Conservation (phyloP, 2,888 invertebrate species). For the Drosophila helvetica region DNA sequence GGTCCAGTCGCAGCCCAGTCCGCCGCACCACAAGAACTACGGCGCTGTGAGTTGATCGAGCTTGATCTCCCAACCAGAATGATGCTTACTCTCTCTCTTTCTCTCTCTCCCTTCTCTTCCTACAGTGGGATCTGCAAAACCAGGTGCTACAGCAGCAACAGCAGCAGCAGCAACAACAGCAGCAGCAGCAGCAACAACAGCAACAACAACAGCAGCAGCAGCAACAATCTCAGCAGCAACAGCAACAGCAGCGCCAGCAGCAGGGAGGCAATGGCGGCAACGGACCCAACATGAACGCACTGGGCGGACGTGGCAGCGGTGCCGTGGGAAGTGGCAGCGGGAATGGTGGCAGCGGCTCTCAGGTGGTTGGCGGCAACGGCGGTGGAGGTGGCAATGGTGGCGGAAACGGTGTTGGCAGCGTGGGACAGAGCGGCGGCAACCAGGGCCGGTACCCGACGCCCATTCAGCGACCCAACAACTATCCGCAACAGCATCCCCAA, state of each 20-base stretch:
- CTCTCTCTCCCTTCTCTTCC: constrained; percentile 1
- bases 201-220: constrained; percentile 84
- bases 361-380: constrained; percentile 48
- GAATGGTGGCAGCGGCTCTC: constrained; percentile 52
- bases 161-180: constrained; percentile 82
- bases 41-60: constrained; percentile 79
- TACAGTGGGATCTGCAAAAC: constrained; percentile 83
- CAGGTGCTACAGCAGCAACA: constrained; percentile 84
- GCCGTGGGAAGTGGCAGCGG: constrained; percentile 61
- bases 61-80: not conserved
- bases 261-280: constrained; percentile 66
- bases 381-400: constrained; percentile 54
- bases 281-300: constrained; percentile 66
- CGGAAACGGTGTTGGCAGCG: constrained; percentile 72
- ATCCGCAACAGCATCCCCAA: constrained; percentile 81
- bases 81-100: not conserved
- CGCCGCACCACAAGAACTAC: constrained; percentile 84
- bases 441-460: constrained; percentile 83
- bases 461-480: constrained; percentile 83
- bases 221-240: constrained; percentile 68
- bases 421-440: constrained; percentile 69
- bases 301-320: constrained; percentile 65
- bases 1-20: constrained; percentile 84
- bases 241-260: constrained; percentile 67
- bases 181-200: constrained; percentile 83